Conservation (phyloP, 2,113 vertebrate genomes). For the Cacatua alba region DNA sequence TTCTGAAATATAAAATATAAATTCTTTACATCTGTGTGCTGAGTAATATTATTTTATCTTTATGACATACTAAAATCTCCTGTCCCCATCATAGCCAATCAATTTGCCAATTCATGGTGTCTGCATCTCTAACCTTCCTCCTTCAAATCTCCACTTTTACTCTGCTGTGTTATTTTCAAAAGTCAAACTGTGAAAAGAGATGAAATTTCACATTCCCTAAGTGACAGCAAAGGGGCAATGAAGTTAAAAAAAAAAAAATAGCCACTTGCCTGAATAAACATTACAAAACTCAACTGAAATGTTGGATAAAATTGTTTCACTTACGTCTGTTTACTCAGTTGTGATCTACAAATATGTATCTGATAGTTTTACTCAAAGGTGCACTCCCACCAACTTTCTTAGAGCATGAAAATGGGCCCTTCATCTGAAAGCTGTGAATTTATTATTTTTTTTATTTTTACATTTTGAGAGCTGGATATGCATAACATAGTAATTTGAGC, state of each 20-base stretch:
- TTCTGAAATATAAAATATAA: background rate
- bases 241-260: background rate
- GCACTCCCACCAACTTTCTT: background rate
- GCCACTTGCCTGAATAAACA: background rate
- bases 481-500: accelerated
- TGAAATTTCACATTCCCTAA: background rate
- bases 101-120: background rate
- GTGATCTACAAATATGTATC: background rate
- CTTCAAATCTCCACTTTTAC: background rate
- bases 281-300: background rate
- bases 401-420: background rate
- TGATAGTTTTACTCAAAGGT: background rate
- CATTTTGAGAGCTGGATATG: background rate
- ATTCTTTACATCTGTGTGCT: background rate
- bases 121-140: background rate
- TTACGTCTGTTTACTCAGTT: background rate
- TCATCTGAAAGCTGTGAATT: background rate
- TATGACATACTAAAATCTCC: background rate
- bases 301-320: background rate
- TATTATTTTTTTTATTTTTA: background rate
- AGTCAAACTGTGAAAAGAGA: background rate
- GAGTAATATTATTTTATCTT: background rate
- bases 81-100: background rate
- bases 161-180: background rate
- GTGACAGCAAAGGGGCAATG: background rate